These are phyloP conservation scores for Hydraecia micacea DNA, from an alignment of 2,888 invertebrate genomes.

Conservation along the genomic window DNA sequence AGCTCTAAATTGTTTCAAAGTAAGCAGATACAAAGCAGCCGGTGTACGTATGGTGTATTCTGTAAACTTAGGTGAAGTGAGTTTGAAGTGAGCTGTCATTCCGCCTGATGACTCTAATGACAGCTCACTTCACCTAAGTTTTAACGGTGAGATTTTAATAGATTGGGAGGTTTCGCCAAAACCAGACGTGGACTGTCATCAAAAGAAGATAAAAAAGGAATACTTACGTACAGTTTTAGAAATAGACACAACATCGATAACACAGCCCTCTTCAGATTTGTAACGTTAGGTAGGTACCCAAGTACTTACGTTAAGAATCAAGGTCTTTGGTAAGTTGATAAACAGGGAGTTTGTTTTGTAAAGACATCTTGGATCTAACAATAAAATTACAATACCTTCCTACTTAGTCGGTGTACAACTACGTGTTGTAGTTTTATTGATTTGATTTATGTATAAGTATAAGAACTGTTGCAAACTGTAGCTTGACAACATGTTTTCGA, in stretches of 20 bases:
- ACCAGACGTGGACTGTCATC: no score
- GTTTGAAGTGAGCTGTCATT: no score
- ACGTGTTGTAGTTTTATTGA: not conserved
- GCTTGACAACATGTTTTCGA: not conserved
- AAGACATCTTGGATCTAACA: not conserved
- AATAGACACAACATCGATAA: not conserved
- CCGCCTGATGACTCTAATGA: no score
- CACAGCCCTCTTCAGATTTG: conserved; percentile 1
- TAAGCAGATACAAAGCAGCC: no score
- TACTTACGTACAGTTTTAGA: not conserved
- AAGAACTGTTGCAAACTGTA: not conserved
- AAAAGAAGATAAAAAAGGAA: not conserved
- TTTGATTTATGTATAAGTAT: not conserved
- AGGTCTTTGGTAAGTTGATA: conserved; percentile 11
- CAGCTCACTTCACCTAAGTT: no score
- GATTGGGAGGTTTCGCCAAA: no score
- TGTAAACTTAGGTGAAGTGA: no score
- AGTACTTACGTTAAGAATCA: conserved; percentile 4
- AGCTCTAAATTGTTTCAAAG: no score
- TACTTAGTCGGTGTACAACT: not conserved
- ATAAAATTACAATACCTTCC: not conserved
- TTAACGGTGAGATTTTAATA: no score
- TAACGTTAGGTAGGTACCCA: not conserved
- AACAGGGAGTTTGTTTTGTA: conserved; percentile 7
- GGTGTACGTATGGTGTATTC: no score